phyloP scores from a whole-genome alignment of 2,888 invertebrate species.

The Holacanthella duospinosa region DNA sequence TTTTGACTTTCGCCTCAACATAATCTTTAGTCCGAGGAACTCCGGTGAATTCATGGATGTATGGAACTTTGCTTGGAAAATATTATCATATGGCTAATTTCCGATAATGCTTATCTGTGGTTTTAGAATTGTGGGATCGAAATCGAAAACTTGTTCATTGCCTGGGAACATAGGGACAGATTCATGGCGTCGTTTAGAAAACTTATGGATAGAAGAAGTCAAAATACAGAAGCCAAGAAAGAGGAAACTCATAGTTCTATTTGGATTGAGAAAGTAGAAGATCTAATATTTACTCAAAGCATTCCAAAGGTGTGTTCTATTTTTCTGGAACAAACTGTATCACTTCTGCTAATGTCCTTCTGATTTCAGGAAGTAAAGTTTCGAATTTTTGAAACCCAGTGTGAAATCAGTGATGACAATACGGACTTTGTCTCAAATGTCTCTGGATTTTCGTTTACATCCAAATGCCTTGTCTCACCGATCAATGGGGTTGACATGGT shows the following conservation, averaged over 20 bases:
- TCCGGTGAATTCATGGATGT: conserved; percentile 37
- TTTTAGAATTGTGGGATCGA: conserved; percentile 35
- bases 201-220: conserved; percentile 14
- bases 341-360: no score
- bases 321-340: not conserved
- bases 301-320: conserved; percentile 32
- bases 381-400: conserved; percentile 36
- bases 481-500: conserved; percentile 24
- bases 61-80: no score
- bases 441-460: conserved; percentile 34
- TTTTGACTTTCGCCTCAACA: conserved; percentile 34
- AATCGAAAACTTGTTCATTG: conserved; percentile 31
- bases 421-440: conserved; percentile 34
- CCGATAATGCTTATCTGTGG: not conserved
- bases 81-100: conserved; percentile 4
- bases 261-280: conserved; percentile 29
- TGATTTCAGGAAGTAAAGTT: conserved; percentile 33
- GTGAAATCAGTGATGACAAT: conserved; percentile 31
- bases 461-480: conserved; percentile 31
- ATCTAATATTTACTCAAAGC: conserved; percentile 31
- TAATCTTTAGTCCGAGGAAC: conserved; percentile 35
- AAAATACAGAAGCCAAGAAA: not conserved
- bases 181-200: conserved; percentile 24
- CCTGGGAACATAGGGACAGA: conserved; percentile 33
- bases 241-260: not conserved